Evolutionary conservation across 1,140 invertebrate genomes (phyloP), one percentile per base, ranked within the genome.

Genomic region (Harlomillsia oculata): DNA sequence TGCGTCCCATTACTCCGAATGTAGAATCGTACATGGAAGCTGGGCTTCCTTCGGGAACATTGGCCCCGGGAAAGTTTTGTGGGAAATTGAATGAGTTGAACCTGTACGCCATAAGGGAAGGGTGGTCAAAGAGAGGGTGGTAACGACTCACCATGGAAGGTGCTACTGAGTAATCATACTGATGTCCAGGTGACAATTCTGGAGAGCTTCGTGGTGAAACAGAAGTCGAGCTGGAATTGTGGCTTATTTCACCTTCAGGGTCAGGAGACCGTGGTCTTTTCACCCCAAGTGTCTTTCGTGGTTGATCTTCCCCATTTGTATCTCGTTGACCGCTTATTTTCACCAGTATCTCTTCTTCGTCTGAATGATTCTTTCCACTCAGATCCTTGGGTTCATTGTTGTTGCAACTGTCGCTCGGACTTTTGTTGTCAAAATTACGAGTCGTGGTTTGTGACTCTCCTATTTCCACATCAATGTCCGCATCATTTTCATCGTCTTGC

Each of bases 401-500:
- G 36, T n/a, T 52, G 41, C 51, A 55, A 48, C 53, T 51, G 28
- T 60, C 59, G 2, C 32, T 23, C 16, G 59, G 45, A 25, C 34
- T 49, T 26, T 55, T 55, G 16, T 37, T 30, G 18, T 26, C 29
- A 20, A 14, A 13, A 14, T 9, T 50, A 18, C 8, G 60, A 58
- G 37, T 74, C 71, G 21, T 71, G 66, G 55, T 77, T n/a, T 13
- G 5, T 18, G 30, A 43, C 20, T 48, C 45, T 21, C 18, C 56
- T 32, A 34, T 41, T 34, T 30, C 57, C 13, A 48, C 50, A 43
- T 55, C 55, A 13, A 50, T 44, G 49, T 51, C 39, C 16, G 34
- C 39, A 50, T 60, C 50, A 39, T 60, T 54, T 21, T 57, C 49
- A 14, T 56, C 51, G 5, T n/a, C n/a, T n/a, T 53, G 46, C 41